A percentile compares a stretch with the other conserved stretches of the same genome.
Conservation (phyloP, 2,113 vertebrate genomes). For the Coptodon rendalli region DNA sequence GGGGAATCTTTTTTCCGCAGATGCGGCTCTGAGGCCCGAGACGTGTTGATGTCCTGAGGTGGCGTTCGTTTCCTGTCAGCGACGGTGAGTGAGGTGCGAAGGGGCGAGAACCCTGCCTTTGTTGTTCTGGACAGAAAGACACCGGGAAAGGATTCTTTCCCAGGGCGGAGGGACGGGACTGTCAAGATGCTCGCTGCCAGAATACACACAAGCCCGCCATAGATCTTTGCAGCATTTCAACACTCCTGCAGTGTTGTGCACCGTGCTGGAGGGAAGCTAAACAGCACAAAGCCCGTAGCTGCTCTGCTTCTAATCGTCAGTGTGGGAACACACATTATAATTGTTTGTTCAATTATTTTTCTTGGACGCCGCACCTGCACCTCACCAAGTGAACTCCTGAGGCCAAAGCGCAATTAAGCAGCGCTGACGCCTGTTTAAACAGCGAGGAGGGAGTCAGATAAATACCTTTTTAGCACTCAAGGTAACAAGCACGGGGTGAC, state of each 20-base stretch:
- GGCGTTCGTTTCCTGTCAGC: constrained; percentile 36
- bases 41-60: constrained; percentile 46
- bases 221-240: constrained; percentile 38
- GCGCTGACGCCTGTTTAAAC: constrained; percentile 41
- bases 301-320: background rate
- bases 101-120: constrained; percentile 29
- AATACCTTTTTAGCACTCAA: constrained; percentile 75
- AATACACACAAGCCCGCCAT: constrained; percentile 43
- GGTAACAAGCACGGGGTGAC: constrained; percentile 65
- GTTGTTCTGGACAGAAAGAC: constrained; percentile 69
- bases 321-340: constrained; percentile 56
- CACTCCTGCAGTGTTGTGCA: background rate
- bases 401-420: constrained; percentile 60
- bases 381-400: constrained; percentile 53
- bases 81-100: constrained; percentile 20
- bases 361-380: constrained; percentile 68
- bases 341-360: constrained; percentile 76
- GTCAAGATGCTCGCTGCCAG: constrained; percentile 49
- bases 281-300: constrained; percentile 6
- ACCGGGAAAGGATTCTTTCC: constrained; percentile 68
- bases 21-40: background rate
- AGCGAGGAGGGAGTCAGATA: constrained; percentile 48
- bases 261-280: constrained; percentile 14
- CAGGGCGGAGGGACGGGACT: constrained; percentile 50
- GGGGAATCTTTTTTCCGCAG: constrained; percentile 43